Conservation (phyloP, 1,140 invertebrate genomes). For the Drosophila saltans region DNA sequence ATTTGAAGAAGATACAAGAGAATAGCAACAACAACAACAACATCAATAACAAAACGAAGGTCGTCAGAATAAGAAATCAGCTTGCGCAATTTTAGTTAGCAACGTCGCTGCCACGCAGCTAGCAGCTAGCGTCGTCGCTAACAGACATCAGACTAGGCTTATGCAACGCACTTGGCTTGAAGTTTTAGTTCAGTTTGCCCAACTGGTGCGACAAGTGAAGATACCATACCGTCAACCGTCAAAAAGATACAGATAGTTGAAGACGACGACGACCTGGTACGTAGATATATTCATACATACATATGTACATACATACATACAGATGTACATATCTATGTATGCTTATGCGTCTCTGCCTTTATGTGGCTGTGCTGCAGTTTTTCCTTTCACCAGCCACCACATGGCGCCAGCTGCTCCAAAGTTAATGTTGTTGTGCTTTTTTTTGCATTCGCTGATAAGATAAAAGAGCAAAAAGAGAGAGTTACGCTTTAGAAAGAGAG, state of each 20-base stretch:
- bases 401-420: conserved; percentile 46
- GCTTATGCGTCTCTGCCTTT: not conserved
- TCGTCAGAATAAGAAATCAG: conserved; percentile 47
- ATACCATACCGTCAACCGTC: conserved; percentile 46
- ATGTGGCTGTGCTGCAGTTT: conserved; percentile 15
- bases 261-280: conserved; percentile 8
- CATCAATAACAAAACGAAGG: conserved; percentile 32
- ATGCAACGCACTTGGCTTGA: conserved; percentile 71
- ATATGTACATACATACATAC: not conserved
- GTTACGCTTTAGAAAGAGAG: conserved; percentile 18
- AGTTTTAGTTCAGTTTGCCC: conserved; percentile 69
- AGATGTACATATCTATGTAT: not conserved
- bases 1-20: conserved; percentile 17
- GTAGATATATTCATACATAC: not conserved
- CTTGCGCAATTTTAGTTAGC: conserved; percentile 61
- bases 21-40: not conserved
- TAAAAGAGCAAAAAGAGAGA: conserved; percentile 14
- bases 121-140: conserved; percentile 17
- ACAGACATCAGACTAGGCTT: conserved; percentile 48
- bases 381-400: conserved; percentile 39
- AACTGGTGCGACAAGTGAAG: conserved; percentile 74
- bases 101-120: conserved; percentile 23
- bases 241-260: conserved; percentile 28
- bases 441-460: conserved; percentile 18
- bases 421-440: conserved; percentile 13